phyloP scores from a whole-genome alignment of 2,113 vertebrate genomes.

The Casuarius casuarius region DNA sequence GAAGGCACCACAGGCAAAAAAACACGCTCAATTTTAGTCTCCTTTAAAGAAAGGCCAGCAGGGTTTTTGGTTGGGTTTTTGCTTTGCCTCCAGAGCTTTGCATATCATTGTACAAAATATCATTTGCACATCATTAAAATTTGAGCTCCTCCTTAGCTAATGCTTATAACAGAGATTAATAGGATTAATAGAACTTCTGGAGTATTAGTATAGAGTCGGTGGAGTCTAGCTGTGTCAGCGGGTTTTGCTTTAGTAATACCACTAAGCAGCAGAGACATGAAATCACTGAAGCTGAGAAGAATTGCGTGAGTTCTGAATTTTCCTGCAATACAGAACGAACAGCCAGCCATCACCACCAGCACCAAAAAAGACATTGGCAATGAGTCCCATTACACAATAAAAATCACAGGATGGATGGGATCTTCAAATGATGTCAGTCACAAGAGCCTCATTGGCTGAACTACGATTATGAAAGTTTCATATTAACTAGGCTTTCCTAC shows the following conservation, averaged over 20 bases:
- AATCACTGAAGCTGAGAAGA: neutral
- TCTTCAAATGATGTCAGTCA: neutral
- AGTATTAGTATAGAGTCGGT: neutral
- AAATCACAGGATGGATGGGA: neutral
- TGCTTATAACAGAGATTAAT: neutral
- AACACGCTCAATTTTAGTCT: neutral
- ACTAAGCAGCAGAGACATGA: neutral
- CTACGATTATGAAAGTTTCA: neutral
- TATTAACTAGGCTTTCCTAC: neutral
- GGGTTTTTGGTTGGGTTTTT: neutral
- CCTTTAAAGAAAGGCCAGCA: neutral
- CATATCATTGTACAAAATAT: neutral
- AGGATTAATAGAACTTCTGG: neutral
- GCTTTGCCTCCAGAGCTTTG: neutral
- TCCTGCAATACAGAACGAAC: neutral
- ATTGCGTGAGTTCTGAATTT: neutral
- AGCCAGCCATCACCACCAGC: fast-evolving
- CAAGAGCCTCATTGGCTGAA: neutral
- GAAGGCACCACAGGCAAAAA: neutral
- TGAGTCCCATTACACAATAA: neutral
- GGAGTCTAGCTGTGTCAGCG: neutral
- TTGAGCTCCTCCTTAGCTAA: neutral
- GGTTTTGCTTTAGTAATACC: neutral
- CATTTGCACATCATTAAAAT: neutral
- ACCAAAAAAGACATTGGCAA: neutral